Evolutionary conservation across 1,140 invertebrate genomes (phyloP).

Genomic region (Manduca sexta): DNA sequence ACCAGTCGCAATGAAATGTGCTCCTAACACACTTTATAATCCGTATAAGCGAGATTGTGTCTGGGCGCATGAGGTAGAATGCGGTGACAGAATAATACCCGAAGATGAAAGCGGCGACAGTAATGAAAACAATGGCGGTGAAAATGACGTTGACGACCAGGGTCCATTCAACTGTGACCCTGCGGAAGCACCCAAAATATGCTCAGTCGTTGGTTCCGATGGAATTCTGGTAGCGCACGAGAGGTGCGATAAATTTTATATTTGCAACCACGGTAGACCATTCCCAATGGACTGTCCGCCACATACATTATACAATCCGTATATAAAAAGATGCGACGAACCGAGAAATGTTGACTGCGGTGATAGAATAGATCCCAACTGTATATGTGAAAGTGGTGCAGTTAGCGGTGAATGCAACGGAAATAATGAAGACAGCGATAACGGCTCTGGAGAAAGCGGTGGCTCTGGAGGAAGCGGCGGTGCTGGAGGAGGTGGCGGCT

Average conservation of each 20-base stretch:
- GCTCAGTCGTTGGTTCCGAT: slow-evolving; percentile 19
- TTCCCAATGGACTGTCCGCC: slow-evolving; percentile 14
- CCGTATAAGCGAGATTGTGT: slow-evolving; percentile 74
- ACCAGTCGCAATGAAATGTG: slow-evolving; percentile 46
- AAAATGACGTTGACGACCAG: neutral
- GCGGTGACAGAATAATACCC: slow-evolving; percentile 19
- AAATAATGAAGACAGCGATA: no score
- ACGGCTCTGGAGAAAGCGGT: neutral
- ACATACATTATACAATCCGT: slow-evolving; percentile 73
- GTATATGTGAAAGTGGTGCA: no score
- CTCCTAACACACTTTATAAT: slow-evolving; percentile 71
- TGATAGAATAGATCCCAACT: slow-evolving; percentile 10
- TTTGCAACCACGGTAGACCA: slow-evolving; percentile 18
- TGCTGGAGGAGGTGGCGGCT: slow-evolving; percentile 5
- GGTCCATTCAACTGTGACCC: slow-evolving; percentile 22
- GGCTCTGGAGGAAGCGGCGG: slow-evolving; percentile 50
- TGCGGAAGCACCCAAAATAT: slow-evolving; percentile 23
- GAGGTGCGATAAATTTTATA: slow-evolving; percentile 29
- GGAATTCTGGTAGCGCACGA: slow-evolving; percentile 27
- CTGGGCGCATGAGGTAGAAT: slow-evolving; percentile 73
- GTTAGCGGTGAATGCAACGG: no score
- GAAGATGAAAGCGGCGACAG: neutral
- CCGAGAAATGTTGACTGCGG: slow-evolving; percentile 66
- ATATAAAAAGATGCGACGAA: slow-evolving; percentile 74
- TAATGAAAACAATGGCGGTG: neutral